A percentile compares a stretch with the other conserved stretches of the same genome.
Conservation (phyloP, 2,888 invertebrate genomes). For the Hirtodrosophila histrioides region DNA sequence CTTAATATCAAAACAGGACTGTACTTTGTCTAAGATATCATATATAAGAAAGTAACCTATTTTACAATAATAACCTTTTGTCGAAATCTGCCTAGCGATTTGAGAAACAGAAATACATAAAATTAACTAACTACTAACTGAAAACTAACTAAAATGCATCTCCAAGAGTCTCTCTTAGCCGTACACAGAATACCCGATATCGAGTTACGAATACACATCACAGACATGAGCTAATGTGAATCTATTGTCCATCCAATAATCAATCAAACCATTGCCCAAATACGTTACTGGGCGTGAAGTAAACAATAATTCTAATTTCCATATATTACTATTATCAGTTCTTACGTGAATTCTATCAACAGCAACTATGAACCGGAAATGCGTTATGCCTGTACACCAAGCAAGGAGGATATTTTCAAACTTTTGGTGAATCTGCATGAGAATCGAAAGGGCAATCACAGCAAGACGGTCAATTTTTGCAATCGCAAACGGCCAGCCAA, state of each 20-base stretch:
- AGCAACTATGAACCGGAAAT: constrained; percentile 86
- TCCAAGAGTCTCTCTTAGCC: constrained; percentile 69
- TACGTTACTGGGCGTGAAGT: constrained; percentile 49
- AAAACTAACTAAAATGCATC: constrained; percentile 48
- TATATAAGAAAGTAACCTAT: too few relatives aligned
- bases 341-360: constrained; percentile 79
- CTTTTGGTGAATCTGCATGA: constrained; percentile 87
- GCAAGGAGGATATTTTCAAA: constrained; percentile 87
- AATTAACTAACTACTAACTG: neutral
- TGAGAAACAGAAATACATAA: neutral
- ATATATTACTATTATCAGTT: constrained; percentile 75
- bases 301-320: constrained; percentile 61
- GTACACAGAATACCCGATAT: constrained; percentile 21
- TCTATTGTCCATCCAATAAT: constrained; percentile 11
- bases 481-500: constrained; percentile 87
- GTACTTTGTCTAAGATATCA: too few relatives aligned
- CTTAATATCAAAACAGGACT: too few relatives aligned
- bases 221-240: constrained; percentile 22
- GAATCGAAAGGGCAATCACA: constrained; percentile 86
- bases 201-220: constrained; percentile 37
- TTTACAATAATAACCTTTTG: neutral
- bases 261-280: constrained; percentile 11
- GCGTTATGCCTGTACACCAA: constrained; percentile 87
- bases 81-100: constrained; percentile 2
- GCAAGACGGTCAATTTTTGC: constrained; percentile 87